Evolutionary conservation across 1,140 invertebrate genomes (phyloP).

Genomic region (Pachypsylla venusta): DNA sequence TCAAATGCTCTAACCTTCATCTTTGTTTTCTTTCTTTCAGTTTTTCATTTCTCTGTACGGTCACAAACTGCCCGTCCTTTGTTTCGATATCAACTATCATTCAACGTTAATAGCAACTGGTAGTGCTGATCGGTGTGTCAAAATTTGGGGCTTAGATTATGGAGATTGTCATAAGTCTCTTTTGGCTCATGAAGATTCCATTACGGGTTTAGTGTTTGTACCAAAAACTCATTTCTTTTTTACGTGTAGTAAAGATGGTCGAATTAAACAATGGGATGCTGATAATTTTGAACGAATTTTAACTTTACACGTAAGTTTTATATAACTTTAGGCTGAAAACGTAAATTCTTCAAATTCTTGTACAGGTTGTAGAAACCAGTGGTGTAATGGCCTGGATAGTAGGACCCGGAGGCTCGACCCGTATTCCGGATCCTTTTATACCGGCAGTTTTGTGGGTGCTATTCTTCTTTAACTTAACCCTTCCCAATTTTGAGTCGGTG

Average conservation of each 20-base stretch:
- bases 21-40: conserved; percentile 48
- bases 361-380: too few relatives aligned
- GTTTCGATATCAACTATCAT: conserved; percentile 89
- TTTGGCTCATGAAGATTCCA: conserved; percentile 87
- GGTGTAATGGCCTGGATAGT: too few relatives aligned
- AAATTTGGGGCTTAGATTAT: conserved; percentile 98
- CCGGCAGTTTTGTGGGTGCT: too few relatives aligned
- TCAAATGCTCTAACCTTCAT: too few relatives aligned
- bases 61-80: conserved; percentile 86
- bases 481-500: too few relatives aligned
- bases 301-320: conserved; percentile 56
- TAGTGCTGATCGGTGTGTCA: conserved; percentile 86
- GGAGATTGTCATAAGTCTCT: conserved; percentile 85
- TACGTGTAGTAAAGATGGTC: conserved; percentile 81
- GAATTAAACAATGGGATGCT: conserved; percentile 93
- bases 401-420: too few relatives aligned
- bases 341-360: too few relatives aligned
- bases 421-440: too few relatives aligned
- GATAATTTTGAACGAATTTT: conserved; percentile 83
- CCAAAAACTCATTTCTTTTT: conserved; percentile 88
- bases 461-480: too few relatives aligned
- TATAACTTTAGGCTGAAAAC: not conserved
- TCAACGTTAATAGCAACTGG: conserved; percentile 80
- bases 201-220: conserved; percentile 77
- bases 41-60: conserved; percentile 93